These are phyloP conservation scores for Pipistrellus pipistrellus DNA, from an alignment of 2,797 vertebrate genomes.

Conservation along the genomic window DNA sequence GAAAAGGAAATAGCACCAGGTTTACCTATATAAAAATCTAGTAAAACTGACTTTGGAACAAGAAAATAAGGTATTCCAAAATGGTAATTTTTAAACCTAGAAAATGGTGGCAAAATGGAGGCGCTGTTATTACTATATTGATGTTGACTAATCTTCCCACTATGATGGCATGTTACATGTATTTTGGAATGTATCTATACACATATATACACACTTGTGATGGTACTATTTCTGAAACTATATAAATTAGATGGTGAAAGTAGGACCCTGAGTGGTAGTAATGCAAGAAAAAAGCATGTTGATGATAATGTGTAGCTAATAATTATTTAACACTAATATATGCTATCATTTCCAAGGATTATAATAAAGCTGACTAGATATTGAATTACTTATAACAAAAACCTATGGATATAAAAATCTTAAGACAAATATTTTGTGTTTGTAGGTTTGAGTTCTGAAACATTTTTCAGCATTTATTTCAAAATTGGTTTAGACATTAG, in stretches of 20 bases:
- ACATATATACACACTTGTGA: neutral
- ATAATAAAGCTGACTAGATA: neutral
- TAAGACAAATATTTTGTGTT: neutral
- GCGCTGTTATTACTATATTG: neutral
- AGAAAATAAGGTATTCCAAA: neutral
- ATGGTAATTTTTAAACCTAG: neutral
- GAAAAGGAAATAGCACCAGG: neutral
- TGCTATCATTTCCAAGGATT: neutral
- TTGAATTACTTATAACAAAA: neutral
- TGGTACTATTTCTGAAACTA: neutral
- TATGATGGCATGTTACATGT: neutral
- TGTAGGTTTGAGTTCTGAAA: neutral
- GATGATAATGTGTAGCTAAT: neutral
- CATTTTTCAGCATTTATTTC: conserved; percentile 22
- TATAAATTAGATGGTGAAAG: neutral
- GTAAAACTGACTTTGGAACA: neutral
- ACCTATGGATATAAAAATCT: neutral
- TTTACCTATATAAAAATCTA: neutral
- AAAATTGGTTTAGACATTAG: neutral
- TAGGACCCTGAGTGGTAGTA: neutral
- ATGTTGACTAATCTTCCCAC: neutral
- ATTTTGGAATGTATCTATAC: neutral
- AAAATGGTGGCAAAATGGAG: neutral
- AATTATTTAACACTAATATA: neutral
- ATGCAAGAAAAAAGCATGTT: neutral